Evolutionary conservation across 2,888 invertebrate species (phyloP).

Genomic region (Pasiphila rectangulata): DNA sequence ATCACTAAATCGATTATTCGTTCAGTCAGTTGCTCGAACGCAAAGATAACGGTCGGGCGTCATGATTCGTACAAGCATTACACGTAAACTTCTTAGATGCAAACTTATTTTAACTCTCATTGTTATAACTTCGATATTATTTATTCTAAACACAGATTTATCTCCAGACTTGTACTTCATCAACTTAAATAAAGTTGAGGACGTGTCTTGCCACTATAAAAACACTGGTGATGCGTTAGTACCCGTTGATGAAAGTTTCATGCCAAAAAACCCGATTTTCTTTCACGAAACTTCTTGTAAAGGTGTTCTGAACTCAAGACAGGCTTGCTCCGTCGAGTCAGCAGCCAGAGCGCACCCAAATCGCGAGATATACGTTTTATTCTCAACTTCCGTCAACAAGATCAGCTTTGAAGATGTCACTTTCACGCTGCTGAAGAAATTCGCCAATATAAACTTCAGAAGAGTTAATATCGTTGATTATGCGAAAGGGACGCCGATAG

Average conservation of each 20-base stretch:
- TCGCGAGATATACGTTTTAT: slow-evolving; percentile 69
- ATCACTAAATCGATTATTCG: slow-evolving; percentile 6
- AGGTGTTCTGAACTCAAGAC: slow-evolving; percentile 55
- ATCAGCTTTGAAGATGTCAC: slow-evolving; percentile 12
- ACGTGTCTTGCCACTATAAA: slow-evolving; percentile 23
- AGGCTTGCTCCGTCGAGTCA: slow-evolving; percentile 38
- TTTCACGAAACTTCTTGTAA: slow-evolving; percentile 78
- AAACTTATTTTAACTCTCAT: background rate
- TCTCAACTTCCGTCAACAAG: slow-evolving; percentile 32
- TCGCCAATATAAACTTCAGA: slow-evolving; percentile 76
- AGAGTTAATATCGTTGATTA: slow-evolving; percentile 77
- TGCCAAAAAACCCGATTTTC: slow-evolving; percentile 23
- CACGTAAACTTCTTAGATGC: slow-evolving; percentile 2
- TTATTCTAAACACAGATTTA: slow-evolving; percentile 10
- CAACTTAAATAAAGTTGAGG: slow-evolving; percentile 7
- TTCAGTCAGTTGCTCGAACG: background rate
- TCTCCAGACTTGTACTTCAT: slow-evolving; percentile 17
- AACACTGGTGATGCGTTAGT: slow-evolving; percentile 13
- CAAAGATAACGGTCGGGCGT: background rate
- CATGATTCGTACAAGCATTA: background rate
- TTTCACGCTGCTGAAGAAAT: slow-evolving; percentile 37
- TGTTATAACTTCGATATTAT: background rate
- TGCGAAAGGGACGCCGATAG: slow-evolving; percentile 77
- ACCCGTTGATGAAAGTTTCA: slow-evolving; percentile 10
- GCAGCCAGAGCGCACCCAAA: slow-evolving; percentile 36